phyloP scores from a whole-genome alignment of 2,797 vertebrate species.

The Trachops cirrhosus region DNA sequence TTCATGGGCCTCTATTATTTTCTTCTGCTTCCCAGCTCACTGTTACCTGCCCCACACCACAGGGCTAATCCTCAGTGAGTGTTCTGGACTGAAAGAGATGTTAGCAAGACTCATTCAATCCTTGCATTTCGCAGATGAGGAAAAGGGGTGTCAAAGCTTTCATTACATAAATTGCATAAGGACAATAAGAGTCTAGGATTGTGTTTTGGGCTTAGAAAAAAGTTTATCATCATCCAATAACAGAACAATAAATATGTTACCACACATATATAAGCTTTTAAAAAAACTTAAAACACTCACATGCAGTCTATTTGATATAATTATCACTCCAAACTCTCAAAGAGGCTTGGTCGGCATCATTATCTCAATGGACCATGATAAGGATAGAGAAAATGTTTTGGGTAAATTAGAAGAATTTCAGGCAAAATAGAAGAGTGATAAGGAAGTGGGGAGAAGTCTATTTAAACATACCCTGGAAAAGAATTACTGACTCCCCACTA shows the following conservation, averaged over 20 bases:
- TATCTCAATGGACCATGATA: conserved; percentile 30
- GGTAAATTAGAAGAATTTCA: conserved; percentile 44
- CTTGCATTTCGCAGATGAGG: background rate
- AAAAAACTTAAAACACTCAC: background rate
- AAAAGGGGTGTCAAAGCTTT: conserved; percentile 1
- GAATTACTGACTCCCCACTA: background rate
- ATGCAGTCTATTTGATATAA: conserved; percentile 4
- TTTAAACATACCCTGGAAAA: background rate
- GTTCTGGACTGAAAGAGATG: conserved; percentile 3
- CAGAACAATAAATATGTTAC: conserved; percentile 14
- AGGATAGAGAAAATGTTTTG: conserved; percentile 37
- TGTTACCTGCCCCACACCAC: background rate
- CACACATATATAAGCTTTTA: background rate
- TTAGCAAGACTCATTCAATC: background rate
- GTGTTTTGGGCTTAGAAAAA: conserved; percentile 19
- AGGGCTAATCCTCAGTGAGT: background rate
- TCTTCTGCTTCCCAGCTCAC: background rate
- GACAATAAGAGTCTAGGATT: background rate
- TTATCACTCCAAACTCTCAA: background rate
- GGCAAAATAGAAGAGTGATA: conserved; percentile 31
- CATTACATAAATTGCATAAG: background rate
- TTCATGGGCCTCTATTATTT: background rate
- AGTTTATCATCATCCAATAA: background rate
- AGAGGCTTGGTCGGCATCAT: conserved; percentile 4
- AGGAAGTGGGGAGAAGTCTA: background rate